Base-by-base conservation (phyloP, 2,888 invertebrate species). In the Ochropleura plecta region DNA sequence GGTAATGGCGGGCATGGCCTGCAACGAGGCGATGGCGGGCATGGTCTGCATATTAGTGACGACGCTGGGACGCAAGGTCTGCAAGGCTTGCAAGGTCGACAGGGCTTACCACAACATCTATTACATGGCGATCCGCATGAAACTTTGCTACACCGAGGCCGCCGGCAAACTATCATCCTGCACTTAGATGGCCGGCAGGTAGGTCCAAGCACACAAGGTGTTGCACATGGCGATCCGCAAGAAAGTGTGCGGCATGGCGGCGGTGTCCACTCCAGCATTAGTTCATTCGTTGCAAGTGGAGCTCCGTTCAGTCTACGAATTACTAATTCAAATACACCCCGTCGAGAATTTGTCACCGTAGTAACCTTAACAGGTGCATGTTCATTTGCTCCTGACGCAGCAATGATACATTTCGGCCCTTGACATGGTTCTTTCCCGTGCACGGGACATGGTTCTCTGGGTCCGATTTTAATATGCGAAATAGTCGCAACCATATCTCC, bases 231-330 rank as follows among this genome's bases (percentile, higher is more conserved):
- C 6, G 77, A 62, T 16, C 57, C 76, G 12, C 85, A 86, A 18
- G 59, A 42, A 40, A 76, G 64, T 42, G 90, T 85, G 9, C 92
- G 90, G 16, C 86, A 84, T 9, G 94, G 93, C 5, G 96, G 96
- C 3, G 96, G 96, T 9, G 94, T 94, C 96, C 96, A 96, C 88
- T 96, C 96, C 59, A 96, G 85, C 94, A 96, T 95, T 57, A 96
- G 84, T 83, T 96, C 96, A 81, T 96, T 96, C 80, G 88, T 95
- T 14, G 96, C 96, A 30, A 96, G 88, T 18, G 95, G 95, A 48
- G 95, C 95, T 46, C 95, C 96, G 40, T 88, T 94, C 75, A 96
- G 88, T 88, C 91, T 93, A 59, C 96, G 93, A 78, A 96, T 91
- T 5, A 95, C 94, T 72, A 96, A 82, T 88, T 96, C 96, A 81